A percentile compares a stretch with the other conserved stretches of the same genome.
phyloP scores from a whole-genome alignment of 2,888 invertebrate genomes.

The Amblyjoppa proteus region DNA sequence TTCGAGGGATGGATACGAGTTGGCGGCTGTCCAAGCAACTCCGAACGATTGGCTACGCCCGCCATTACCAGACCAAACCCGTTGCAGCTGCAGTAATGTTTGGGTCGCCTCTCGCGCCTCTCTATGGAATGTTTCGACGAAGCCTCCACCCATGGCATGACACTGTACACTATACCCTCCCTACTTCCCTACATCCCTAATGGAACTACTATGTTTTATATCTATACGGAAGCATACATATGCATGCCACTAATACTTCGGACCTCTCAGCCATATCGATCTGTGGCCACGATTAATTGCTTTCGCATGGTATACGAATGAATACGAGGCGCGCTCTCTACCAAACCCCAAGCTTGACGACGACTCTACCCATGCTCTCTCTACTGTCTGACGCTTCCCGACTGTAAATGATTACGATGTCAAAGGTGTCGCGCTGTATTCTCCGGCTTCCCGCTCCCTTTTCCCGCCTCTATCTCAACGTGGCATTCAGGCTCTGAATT shows the following conservation, averaged over 20 bases:
- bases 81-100: conserved; percentile 68
- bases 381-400: conserved; percentile 16
- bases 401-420: conserved; percentile 53
- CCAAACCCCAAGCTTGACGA: conserved; percentile 10
- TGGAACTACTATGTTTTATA: conserved; percentile 22
- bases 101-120: conserved; percentile 61
- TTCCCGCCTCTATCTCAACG: conserved; percentile 1
- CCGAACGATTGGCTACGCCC: conserved; percentile 79
- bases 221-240: conserved; percentile 19
- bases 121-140: conserved; percentile 55
- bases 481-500: conserved; percentile 38
- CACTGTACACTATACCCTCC: conserved; percentile 20
- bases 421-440: conserved; percentile 55
- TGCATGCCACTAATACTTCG: conserved; percentile 45
- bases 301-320: conserved; percentile 71
- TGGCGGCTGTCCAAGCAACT: conserved; percentile 82
- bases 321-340: conserved; percentile 52
- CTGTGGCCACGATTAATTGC: conserved; percentile 74
- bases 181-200: conserved; percentile 43
- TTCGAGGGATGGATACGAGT: conserved; percentile 74
- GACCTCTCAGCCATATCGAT: conserved; percentile 58
- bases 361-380: conserved; percentile 16
- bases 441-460: conserved; percentile 8
- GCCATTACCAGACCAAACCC: conserved; percentile 59
- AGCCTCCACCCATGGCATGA: conserved; percentile 25